Evolutionary conservation across 92 coral and sea anemone species (phyloP).

Genomic region (Heteractis magnifica): DNA sequence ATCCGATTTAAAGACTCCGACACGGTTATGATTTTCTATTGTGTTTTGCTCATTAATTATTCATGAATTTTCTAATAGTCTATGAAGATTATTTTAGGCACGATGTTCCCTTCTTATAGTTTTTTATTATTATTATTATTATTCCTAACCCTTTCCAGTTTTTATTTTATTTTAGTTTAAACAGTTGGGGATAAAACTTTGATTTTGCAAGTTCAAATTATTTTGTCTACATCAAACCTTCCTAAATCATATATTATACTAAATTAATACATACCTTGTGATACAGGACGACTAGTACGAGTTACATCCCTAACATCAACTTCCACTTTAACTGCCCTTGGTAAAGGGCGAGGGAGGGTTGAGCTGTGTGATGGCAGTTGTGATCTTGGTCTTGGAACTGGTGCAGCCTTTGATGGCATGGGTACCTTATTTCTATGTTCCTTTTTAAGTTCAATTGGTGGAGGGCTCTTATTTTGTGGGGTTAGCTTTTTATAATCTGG

Average conservation of each 20-base stretch:
- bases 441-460: conserved; percentile 22
- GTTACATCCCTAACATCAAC: conserved; percentile 34
- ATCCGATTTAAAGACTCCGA: no score
- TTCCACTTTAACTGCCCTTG: conserved; percentile 55
- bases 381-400: conserved; percentile 83
- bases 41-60: no score
- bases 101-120: no score
- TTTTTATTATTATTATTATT: no score
- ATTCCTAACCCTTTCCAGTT: no score
- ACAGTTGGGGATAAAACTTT: no score
- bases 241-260: background rate
- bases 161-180: no score
- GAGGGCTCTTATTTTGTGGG: conserved; percentile 21
- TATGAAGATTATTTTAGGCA: no score
- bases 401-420: conserved; percentile 27
- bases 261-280: conserved; percentile 30
- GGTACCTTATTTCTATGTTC: conserved; percentile 6
- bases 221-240: background rate
- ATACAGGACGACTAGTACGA: conserved; percentile 17
- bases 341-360: conserved; percentile 72
- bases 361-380: conserved; percentile 65
- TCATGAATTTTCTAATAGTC: no score
- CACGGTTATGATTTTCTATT: no score
- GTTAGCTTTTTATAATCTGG: conserved; percentile 42
- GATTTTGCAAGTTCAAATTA: no score